These are phyloP conservation scores for Fistularia commersonii DNA, from an alignment of 2,797 vertebrate species.

Conservation along the genomic window DNA sequence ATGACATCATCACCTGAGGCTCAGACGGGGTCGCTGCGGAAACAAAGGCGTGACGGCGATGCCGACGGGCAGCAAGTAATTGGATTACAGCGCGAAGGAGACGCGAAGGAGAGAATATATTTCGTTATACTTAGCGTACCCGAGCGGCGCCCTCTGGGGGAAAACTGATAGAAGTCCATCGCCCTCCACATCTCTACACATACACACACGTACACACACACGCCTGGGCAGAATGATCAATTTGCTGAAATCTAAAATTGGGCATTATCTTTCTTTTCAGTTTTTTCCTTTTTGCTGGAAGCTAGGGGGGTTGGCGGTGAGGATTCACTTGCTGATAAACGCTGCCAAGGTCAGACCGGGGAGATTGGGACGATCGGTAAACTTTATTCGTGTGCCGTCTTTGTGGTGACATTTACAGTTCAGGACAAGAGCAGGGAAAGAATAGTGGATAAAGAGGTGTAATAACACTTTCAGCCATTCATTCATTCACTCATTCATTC, in stretches of 20 bases:
- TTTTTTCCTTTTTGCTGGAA: slow-evolving; percentile 16
- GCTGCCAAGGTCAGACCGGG: slow-evolving; percentile 65
- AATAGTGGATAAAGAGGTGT: too few species aligned
- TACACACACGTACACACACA: too few species aligned
- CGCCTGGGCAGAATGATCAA: slow-evolving; percentile 35
- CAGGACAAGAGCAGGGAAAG: too few species aligned
- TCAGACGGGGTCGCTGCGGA: too few species aligned
- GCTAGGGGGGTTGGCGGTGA: slow-evolving; percentile 26
- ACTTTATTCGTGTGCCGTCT: slow-evolving; percentile 40
- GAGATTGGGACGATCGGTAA: slow-evolving; percentile 50
- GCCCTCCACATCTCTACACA: slow-evolving; percentile 32
- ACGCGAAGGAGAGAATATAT: too few species aligned
- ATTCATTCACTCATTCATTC: too few species aligned
- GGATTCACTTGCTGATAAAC: slow-evolving; percentile 67
- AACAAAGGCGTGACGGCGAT: too few species aligned
- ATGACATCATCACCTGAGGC: too few species aligned
- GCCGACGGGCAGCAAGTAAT: too few species aligned
- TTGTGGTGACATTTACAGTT: too few species aligned
- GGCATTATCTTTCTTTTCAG: slow-evolving; percentile 26
- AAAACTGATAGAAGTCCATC: slow-evolving; percentile 36
- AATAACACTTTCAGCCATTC: too few species aligned
- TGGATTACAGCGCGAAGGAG: too few species aligned
- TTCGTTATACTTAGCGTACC: not conserved
- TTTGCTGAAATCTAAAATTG: slow-evolving; percentile 47
- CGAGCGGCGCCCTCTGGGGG: slow-evolving; percentile 41